phyloP scores from a whole-genome alignment of 30 jellyfish, hydroid and myxozoan species.

The Turritopsis rubra region DNA sequence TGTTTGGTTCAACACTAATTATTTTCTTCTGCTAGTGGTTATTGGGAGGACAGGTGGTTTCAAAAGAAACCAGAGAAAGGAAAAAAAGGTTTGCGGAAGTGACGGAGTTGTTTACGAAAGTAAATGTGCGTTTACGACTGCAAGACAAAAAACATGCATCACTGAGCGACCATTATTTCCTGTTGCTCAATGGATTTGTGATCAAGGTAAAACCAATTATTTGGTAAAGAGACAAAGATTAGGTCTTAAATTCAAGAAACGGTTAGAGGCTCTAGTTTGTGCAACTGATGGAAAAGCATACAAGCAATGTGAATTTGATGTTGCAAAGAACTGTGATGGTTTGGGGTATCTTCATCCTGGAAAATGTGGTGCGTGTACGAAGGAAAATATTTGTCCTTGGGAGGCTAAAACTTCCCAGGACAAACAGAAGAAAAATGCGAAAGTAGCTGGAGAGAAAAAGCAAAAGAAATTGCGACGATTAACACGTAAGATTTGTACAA shows the following conservation, averaged over 20 bases:
- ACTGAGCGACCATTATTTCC: background rate
- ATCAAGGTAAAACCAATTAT: background rate
- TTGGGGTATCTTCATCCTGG: background rate
- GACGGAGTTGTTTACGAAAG: background rate
- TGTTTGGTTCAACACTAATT: no score
- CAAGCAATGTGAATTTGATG: background rate
- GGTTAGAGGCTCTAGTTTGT: background rate
- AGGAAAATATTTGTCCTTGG: background rate
- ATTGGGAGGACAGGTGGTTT: background rate
- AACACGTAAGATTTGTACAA: background rate
- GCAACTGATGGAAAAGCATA: background rate
- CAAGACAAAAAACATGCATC: background rate
- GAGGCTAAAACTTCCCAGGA: background rate
- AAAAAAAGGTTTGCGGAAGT: background rate
- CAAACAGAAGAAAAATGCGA: background rate
- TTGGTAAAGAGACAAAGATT: background rate
- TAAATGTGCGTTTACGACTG: background rate
- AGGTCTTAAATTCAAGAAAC: background rate
- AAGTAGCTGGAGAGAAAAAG: background rate
- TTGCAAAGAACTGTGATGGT: background rate
- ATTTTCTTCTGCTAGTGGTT: no score
- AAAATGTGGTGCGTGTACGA: background rate
- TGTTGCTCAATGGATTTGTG: background rate
- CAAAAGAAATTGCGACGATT: background rate
- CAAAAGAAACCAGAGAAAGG: background rate